Evolutionary conservation across 2,797 vertebrate species (phyloP).

Genomic region (Rachycentron canadum): DNA sequence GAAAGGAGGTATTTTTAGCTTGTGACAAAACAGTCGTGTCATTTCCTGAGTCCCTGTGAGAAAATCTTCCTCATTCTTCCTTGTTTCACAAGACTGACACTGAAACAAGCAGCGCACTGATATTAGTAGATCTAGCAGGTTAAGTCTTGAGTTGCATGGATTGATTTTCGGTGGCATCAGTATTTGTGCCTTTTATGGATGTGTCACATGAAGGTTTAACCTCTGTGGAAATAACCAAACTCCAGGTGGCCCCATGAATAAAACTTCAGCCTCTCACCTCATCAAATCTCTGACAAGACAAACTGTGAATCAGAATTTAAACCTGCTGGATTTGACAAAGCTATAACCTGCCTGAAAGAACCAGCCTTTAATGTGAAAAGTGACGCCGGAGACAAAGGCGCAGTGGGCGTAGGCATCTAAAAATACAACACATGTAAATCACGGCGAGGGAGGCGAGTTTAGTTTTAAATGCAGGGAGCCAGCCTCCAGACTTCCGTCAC

Average conservation of each 20-base stretch:
- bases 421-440: slow-evolving; percentile 22
- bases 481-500: slow-evolving; percentile 5
- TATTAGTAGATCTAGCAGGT: background rate
- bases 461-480: slow-evolving; percentile 9
- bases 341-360: slow-evolving; percentile 11
- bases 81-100: too few relatives aligned
- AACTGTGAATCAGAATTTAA: background rate
- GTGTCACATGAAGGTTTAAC: background rate
- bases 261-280: slow-evolving; percentile 8
- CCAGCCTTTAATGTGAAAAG: background rate
- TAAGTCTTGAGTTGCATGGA: background rate
- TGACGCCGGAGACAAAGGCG: slow-evolving; percentile 14
- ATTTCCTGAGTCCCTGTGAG: too few relatives aligned
- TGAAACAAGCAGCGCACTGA: too few relatives aligned
- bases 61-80: too few relatives aligned
- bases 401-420: slow-evolving; percentile 11
- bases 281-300: slow-evolving; percentile 17
- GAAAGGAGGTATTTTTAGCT: too few relatives aligned
- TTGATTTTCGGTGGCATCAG: background rate
- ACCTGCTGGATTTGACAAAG: slow-evolving; percentile 8
- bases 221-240: background rate
- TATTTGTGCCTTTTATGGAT: slow-evolving; percentile 1
- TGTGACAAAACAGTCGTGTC: too few relatives aligned
- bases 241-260: background rate
- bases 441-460: background rate